phyloP scores from a whole-genome alignment of 1,140 invertebrate species.

The Gonatopus flavifemur region DNA sequence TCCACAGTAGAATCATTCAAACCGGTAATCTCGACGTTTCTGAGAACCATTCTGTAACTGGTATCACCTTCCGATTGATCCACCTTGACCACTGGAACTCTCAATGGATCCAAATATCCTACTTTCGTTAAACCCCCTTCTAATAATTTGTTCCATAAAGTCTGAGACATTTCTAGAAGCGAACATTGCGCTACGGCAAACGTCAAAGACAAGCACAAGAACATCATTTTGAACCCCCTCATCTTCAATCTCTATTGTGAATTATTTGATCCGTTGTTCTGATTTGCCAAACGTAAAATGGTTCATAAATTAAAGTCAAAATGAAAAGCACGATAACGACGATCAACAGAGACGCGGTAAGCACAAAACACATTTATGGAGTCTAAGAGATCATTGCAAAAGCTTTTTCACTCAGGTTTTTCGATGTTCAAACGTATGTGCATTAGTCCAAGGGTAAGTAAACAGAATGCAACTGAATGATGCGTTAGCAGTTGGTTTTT shows the following conservation, averaged over 20 bases:
- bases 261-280: conserved; percentile 8
- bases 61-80: conserved; percentile 51
- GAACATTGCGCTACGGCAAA: conserved; percentile 15
- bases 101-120: conserved; percentile 44
- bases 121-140: conserved; percentile 41
- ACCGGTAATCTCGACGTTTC: conserved; percentile 46
- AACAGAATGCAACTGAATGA: conserved; percentile 33
- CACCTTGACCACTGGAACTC: conserved; percentile 48
- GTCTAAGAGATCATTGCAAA: neutral
- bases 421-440: neutral
- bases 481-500: conserved; percentile 35
- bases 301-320: conserved; percentile 38
- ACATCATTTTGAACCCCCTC: neutral
- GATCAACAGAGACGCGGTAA: conserved; percentile 36
- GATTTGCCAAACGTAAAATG: conserved; percentile 39
- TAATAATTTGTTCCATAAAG: conserved; percentile 44
- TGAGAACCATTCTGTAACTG: conserved; percentile 48
- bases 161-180: conserved; percentile 47
- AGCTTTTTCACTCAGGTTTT: neutral
- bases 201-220: conserved; percentile 3
- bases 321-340: conserved; percentile 28
- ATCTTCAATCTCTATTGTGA: neutral
- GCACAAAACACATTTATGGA: conserved; percentile 36
- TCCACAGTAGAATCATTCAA: conserved; percentile 47
- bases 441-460: conserved; percentile 9